phyloP scores from a whole-genome alignment of 1,140 invertebrate genomes.

The Achroia grisella region DNA sequence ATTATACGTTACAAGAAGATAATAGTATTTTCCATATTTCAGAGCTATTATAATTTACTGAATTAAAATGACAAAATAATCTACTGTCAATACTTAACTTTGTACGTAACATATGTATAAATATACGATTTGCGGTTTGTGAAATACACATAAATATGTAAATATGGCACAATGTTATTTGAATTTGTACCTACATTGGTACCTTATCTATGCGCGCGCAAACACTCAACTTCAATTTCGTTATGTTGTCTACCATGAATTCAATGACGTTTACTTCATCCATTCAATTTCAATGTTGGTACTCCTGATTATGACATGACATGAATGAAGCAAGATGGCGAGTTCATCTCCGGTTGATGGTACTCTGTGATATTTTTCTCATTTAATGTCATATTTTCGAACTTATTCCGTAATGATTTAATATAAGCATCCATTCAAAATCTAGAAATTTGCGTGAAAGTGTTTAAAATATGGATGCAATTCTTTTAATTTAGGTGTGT shows the following conservation, averaged over 20 bases:
- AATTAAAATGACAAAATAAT: too few relatives aligned
- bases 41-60: too few relatives aligned
- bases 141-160: too few relatives aligned
- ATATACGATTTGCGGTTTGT: too few relatives aligned
- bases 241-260: slow-evolving; percentile 2
- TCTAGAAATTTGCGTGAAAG: slow-evolving; percentile 37
- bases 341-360: slow-evolving; percentile 70
- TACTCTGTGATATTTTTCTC: slow-evolving; percentile 61
- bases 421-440: slow-evolving; percentile 35
- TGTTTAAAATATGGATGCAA: slow-evolving; percentile 33
- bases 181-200: too few relatives aligned
- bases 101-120: too few relatives aligned
- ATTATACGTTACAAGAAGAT: too few relatives aligned
- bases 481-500: slow-evolving; percentile 44
- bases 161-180: too few relatives aligned
- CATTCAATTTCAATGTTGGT: slow-evolving; percentile 22
- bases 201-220: too few relatives aligned
- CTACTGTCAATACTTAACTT: too few relatives aligned
- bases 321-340: slow-evolving; percentile 69
- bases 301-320: slow-evolving; percentile 44
- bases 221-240: background rate
- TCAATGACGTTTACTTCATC: background rate
- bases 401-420: slow-evolving; percentile 50
- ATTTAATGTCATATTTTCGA: slow-evolving; percentile 53
- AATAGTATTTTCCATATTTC: too few relatives aligned